A percentile compares a stretch with the other conserved stretches of the same genome.
phyloP scores from a whole-genome alignment of 2,888 invertebrate species.

The Ephialtes manifestator region DNA sequence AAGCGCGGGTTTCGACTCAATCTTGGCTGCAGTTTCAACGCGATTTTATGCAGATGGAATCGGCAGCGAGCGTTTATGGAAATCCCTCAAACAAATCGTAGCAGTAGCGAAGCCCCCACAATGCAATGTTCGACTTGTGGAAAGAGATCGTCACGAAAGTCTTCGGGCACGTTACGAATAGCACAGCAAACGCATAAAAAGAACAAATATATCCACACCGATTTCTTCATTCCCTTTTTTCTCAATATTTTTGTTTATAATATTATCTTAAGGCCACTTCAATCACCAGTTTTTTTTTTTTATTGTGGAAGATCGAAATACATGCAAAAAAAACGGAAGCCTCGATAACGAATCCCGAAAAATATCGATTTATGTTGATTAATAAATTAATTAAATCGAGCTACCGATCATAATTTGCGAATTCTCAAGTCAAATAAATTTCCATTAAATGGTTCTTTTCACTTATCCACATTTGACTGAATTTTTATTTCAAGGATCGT shows the following conservation, averaged over 20 bases:
- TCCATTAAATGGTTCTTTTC: background rate
- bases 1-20: slow-evolving; percentile 47
- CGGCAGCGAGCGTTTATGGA: slow-evolving; percentile 71
- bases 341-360: too few species aligned
- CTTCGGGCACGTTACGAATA: slow-evolving; percentile 12
- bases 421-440: too few species aligned
- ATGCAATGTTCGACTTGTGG: slow-evolving; percentile 4
- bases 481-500: slow-evolving; percentile 11
- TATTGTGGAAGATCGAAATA: background rate
- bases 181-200: slow-evolving; percentile 28
- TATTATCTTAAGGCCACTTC: too few species aligned
- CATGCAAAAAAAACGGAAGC: too few species aligned
- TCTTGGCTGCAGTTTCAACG: slow-evolving; percentile 63
- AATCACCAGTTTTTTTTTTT: background rate
- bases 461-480: background rate
- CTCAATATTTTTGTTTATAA: background rate
- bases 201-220: slow-evolving; percentile 22
- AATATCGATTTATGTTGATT: too few species aligned
- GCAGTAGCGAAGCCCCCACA: slow-evolving; percentile 22
- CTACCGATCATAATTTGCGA: too few species aligned
- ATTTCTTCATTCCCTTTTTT: slow-evolving; percentile 5
- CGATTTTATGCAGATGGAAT: slow-evolving; percentile 73
- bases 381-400: too few species aligned
- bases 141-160: slow-evolving; percentile 57
- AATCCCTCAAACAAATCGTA: slow-evolving; percentile 69